A percentile compares a stretch with the other conserved stretches of the same genome.
phyloP scores from a whole-genome alignment of 2,797 vertebrate genomes.

The Periophthalmus magnuspinnatus region DNA sequence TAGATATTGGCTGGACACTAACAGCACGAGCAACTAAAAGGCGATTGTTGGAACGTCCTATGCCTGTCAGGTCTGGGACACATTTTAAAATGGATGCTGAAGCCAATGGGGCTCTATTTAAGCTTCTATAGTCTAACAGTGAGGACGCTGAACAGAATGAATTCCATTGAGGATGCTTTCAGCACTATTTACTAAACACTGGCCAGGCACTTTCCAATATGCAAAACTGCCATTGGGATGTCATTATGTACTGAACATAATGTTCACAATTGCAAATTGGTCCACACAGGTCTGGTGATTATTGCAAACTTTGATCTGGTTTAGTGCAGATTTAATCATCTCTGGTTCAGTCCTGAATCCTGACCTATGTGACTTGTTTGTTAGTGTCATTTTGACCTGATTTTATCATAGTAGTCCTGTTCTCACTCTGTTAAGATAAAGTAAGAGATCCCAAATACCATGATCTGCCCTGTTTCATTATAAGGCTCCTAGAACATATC shows the following conservation, averaged over 20 bases:
- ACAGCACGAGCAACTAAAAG: slow-evolving; percentile 7
- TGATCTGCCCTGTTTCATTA: too few species aligned
- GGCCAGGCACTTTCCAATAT: slow-evolving; percentile 41
- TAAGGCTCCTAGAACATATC: too few species aligned
- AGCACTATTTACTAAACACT: slow-evolving; percentile 53
- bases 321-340: neutral
- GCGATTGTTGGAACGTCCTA: slow-evolving; percentile 17
- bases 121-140: slow-evolving; percentile 30
- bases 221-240: neutral
- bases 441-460: too few species aligned
- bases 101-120: slow-evolving; percentile 33
- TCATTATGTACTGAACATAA: neutral
- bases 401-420: too few species aligned
- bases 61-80: slow-evolving; percentile 11
- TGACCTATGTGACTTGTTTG: too few species aligned
- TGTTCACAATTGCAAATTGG: too few species aligned
- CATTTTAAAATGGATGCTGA: slow-evolving; percentile 13
- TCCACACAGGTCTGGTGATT: neutral
- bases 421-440: too few species aligned
- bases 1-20: slow-evolving; percentile 21
- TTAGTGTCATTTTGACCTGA: too few species aligned
- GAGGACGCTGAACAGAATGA: slow-evolving; percentile 20
- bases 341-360: neutral
- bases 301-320: neutral
- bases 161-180: slow-evolving; percentile 25